A percentile compares a stretch with the other conserved stretches of the same genome.
Conservation (phyloP, 2,113 vertebrate species). For the Pterocles orientalis region DNA sequence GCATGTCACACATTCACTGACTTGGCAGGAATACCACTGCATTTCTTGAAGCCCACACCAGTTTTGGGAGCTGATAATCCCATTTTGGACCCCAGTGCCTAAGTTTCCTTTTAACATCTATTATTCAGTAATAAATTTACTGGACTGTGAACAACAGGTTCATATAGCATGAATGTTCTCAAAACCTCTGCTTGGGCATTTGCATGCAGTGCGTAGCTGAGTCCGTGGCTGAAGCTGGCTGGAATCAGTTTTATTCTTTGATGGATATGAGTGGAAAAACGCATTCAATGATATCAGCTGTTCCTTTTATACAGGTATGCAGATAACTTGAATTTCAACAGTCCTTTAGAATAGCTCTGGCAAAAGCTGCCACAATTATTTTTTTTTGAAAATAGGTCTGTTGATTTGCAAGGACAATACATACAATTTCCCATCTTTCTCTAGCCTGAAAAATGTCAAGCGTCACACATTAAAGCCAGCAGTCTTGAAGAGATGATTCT, state of each 20-base stretch:
- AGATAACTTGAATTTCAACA: constrained; percentile 8
- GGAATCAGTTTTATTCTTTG: background rate
- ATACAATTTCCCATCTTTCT: background rate
- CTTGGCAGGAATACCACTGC: background rate
- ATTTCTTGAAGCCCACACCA: background rate
- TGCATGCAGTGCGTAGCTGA: background rate
- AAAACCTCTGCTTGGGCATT: background rate
- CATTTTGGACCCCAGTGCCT: background rate
- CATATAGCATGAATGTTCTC: background rate
- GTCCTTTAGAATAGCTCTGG: background rate
- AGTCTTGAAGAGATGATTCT: background rate
- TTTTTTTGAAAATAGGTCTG: background rate
- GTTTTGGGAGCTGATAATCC: constrained; percentile 1
- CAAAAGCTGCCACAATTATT: background rate
- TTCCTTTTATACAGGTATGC: constrained; percentile 46
- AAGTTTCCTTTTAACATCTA: constrained; percentile 28
- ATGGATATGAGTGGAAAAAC: background rate
- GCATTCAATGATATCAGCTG: background rate
- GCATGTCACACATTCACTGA: background rate
- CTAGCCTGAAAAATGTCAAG: background rate
- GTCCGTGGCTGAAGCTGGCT: background rate
- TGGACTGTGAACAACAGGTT: constrained; percentile 8
- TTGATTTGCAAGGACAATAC: background rate
- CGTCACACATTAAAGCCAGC: background rate
- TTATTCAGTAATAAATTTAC: constrained; percentile 1